phyloP scores from a whole-genome alignment of 2,113 vertebrate genomes.

The Xiphophorus couchianus region DNA sequence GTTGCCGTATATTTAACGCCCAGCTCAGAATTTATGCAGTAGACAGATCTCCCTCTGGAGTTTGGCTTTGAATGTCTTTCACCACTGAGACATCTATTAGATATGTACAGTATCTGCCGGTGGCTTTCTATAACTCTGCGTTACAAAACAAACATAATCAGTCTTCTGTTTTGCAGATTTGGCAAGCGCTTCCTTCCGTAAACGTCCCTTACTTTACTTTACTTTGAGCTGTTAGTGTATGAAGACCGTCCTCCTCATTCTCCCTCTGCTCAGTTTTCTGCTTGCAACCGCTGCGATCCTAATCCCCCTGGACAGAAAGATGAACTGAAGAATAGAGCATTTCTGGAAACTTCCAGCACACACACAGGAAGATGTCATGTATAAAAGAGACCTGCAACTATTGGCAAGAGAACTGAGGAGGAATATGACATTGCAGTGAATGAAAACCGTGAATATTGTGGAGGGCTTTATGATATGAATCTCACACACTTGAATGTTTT shows the following conservation, averaged over 20 bases:
- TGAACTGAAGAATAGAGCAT: slow-evolving; percentile 19
- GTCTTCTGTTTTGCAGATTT: not conserved
- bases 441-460: no score
- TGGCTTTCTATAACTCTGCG: no score
- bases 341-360: slow-evolving; percentile 50
- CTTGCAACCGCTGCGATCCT: slow-evolving; percentile 54
- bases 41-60: not conserved
- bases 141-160: not conserved
- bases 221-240: not conserved
- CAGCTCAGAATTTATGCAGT: not conserved
- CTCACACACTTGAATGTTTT: no score
- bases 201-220: not conserved
- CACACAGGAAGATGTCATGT: not conserved
- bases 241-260: not conserved
- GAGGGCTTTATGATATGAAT: no score
- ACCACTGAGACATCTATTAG: not conserved
- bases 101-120: not conserved
- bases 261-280: slow-evolving; percentile 42
- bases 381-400: not conserved
- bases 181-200: not conserved
- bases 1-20: not conserved
- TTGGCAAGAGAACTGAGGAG: no score
- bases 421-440: no score
- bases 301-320: slow-evolving; percentile 23
- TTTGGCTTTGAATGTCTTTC: not conserved